Percentiles rank a stretch among this genome's conserved stretches.
Evolutionary conservation across 2,113 vertebrate species (phyloP).

Genomic region (Meleagris gallopavo): DNA sequence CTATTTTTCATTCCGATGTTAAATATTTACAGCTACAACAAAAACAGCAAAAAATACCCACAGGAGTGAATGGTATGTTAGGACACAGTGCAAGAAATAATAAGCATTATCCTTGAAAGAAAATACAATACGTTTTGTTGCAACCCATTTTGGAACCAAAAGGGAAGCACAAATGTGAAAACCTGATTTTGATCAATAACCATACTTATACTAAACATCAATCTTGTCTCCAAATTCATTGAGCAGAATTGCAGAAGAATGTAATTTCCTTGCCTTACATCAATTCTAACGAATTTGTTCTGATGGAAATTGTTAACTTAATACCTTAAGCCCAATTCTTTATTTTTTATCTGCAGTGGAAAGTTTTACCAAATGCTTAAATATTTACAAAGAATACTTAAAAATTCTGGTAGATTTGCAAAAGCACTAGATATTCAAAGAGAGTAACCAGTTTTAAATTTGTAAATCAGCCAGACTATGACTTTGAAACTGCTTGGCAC

Average conservation of each 20-base stretch:
- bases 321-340: background rate
- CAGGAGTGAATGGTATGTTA: background rate
- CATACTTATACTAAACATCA: background rate
- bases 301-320: background rate
- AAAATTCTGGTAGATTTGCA: background rate
- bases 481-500: background rate
- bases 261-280: background rate
- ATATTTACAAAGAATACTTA: background rate
- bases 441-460: background rate
- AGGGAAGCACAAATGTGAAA: background rate
- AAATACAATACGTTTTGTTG: background rate
- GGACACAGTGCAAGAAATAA: background rate
- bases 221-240: background rate
- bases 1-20: background rate
- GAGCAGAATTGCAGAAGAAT: background rate
- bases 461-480: background rate
- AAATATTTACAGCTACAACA: background rate
- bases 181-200: background rate
- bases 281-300: background rate
- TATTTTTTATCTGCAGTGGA: background rate
- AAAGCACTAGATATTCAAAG: background rate
- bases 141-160: background rate
- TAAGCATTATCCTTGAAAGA: background rate
- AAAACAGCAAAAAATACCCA: background rate
- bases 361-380: background rate